Conservation (phyloP, 2,797 vertebrate genomes). For the Spondyliosoma cantharus region DNA sequence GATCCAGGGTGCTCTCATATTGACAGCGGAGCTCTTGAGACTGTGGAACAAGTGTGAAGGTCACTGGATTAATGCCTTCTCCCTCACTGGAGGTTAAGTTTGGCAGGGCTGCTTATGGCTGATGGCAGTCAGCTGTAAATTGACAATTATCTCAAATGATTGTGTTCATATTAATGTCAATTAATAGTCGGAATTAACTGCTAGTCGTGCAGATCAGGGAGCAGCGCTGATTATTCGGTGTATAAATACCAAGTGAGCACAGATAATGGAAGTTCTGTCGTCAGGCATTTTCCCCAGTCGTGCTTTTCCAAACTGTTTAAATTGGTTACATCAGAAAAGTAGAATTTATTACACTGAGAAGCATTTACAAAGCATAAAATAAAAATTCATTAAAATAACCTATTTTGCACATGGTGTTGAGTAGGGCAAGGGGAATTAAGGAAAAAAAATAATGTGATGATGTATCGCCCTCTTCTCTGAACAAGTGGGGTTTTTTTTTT, state of each 20-base stretch:
- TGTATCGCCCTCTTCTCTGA: slow-evolving; percentile 59
- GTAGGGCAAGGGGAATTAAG: slow-evolving; percentile 40
- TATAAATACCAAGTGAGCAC: slow-evolving; percentile 45
- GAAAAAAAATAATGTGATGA: slow-evolving; percentile 57
- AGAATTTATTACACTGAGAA: slow-evolving; percentile 34
- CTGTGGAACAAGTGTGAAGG: slow-evolving; percentile 67
- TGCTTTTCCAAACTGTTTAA: slow-evolving; percentile 33
- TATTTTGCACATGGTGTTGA: slow-evolving; percentile 10
- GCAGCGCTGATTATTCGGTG: slow-evolving; percentile 53
- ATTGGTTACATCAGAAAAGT: slow-evolving; percentile 26
- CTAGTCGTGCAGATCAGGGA: slow-evolving; percentile 47
- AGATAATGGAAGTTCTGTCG: slow-evolving; percentile 50
- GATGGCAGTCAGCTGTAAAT: slow-evolving; percentile 59
- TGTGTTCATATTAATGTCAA: slow-evolving; percentile 61
- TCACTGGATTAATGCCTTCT: slow-evolving; percentile 61
- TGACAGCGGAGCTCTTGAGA: slow-evolving; percentile 59
- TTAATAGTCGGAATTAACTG: slow-evolving; percentile 53
- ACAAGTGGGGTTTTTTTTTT: slow-evolving; percentile 60
- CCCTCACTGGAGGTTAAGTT: slow-evolving; percentile 46
- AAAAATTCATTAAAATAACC: slow-evolving; percentile 38
- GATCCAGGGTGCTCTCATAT: slow-evolving; percentile 61
- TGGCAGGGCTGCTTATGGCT: slow-evolving; percentile 32
- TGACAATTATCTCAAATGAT: slow-evolving; percentile 62
- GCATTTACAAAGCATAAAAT: slow-evolving; percentile 27
- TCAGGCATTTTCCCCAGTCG: slow-evolving; percentile 14